These are phyloP conservation scores for Eudorcas thomsonii DNA, from an alignment of 2,113 vertebrate species.

Conservation along the genomic window DNA sequence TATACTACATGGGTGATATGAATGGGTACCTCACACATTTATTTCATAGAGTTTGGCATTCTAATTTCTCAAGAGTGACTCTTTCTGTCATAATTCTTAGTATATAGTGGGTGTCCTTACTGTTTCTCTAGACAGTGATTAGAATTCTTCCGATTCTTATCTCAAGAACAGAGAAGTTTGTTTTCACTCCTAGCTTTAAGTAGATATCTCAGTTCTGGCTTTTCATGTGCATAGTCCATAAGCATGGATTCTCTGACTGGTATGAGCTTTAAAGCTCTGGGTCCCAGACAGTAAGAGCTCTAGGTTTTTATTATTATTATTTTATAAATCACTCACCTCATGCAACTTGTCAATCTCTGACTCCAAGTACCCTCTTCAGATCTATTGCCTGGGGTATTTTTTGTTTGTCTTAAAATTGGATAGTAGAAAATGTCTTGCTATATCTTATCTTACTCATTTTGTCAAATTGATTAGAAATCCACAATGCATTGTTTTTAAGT, in stretches of 20 bases:
- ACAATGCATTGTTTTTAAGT: neutral
- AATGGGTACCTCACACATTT: neutral
- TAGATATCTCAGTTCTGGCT: neutral
- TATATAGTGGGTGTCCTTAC: neutral
- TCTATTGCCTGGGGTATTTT: neutral
- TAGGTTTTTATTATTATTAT: neutral
- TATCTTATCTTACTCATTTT: neutral
- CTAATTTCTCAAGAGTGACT: neutral
- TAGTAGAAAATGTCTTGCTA: neutral
- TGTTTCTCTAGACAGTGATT: neutral
- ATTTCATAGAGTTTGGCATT: neutral
- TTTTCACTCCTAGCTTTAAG: neutral
- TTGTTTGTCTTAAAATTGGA: neutral
- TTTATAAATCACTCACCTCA: neutral
- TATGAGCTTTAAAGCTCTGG: neutral
- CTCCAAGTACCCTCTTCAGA: neutral
- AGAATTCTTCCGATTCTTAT: neutral
- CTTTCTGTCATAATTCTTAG: neutral
- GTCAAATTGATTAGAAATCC: neutral
- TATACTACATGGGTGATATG: neutral
- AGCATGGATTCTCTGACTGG: neutral
- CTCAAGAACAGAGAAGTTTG: neutral
- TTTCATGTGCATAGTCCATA: neutral
- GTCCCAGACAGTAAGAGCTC: neutral
- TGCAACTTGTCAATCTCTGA: neutral